Percentiles rank a stretch among this genome's conserved stretches.
Evolutionary conservation across 2,888 invertebrate species (phyloP).

Genomic region (Eupithecia dodoneata): DNA sequence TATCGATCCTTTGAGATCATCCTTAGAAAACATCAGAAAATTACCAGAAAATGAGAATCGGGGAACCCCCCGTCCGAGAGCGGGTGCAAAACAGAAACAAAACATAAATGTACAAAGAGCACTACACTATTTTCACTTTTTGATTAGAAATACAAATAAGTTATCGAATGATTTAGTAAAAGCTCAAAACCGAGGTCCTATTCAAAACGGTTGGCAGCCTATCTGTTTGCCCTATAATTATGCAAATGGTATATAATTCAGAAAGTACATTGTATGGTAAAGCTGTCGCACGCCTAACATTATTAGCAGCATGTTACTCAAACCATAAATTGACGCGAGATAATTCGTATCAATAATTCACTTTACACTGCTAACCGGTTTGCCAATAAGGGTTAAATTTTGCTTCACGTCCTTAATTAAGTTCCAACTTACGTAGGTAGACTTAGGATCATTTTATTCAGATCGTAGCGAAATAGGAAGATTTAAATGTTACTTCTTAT

Average conservation of each 20-base stretch:
- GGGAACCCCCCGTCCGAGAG: neutral
- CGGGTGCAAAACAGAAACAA: neutral
- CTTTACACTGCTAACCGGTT: constrained; percentile 6
- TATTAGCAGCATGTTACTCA: constrained; percentile 43
- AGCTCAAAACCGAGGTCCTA: constrained; percentile 3
- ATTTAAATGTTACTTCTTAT: no score
- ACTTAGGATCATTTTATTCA: neutral
- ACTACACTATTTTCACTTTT: neutral
- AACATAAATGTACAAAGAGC: neutral
- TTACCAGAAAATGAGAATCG: neutral
- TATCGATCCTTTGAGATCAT: no score
- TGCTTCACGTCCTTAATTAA: neutral
- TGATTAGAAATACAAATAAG: neutral
- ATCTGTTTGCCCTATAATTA: constrained; percentile 6
- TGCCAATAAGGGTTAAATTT: constrained; percentile 1
- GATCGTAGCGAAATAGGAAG: neutral
- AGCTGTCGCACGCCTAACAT: constrained; percentile 21
- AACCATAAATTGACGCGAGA: constrained; percentile 55
- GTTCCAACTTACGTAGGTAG: neutral
- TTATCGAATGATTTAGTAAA: neutral
- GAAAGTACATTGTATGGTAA: constrained; percentile 16
- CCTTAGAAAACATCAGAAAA: neutral
- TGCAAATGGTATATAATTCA: constrained; percentile 11
- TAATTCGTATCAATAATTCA: constrained; percentile 50
- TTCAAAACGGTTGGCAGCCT: neutral